These are phyloP conservation scores for Drosophila prolongata DNA, from an alignment of 2,888 invertebrate species.

Conservation along the genomic window DNA sequence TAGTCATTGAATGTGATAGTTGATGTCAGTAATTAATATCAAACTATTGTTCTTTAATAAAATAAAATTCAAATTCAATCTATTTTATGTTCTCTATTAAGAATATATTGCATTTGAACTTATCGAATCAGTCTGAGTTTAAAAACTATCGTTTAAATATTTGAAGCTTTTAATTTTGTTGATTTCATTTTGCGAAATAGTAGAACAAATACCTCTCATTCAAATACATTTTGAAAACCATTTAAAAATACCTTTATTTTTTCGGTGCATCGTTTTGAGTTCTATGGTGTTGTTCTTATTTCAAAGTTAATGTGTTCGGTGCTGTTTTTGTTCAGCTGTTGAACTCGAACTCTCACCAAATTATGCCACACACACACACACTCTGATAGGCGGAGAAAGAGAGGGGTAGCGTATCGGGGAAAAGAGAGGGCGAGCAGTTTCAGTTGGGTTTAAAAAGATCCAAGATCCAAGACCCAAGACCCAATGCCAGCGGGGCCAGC, in stretches of 20 bases:
- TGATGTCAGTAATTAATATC: too few relatives aligned
- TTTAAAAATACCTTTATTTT: neutral
- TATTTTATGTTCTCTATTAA: too few relatives aligned
- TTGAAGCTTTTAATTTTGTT: too few relatives aligned
- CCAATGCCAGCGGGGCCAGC: constrained; percentile 71
- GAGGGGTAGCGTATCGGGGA: constrained; percentile 6
- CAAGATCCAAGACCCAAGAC: constrained; percentile 51
- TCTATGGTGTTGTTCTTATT: constrained; percentile 69
- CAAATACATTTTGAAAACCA: neutral
- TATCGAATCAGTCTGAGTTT: too few relatives aligned
- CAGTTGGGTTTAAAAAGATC: constrained; percentile 17
- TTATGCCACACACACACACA: constrained; percentile 72
- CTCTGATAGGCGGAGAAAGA: constrained; percentile 12
- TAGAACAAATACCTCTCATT: too few relatives aligned
- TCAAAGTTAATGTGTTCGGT: constrained; percentile 70
- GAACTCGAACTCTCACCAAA: constrained; percentile 80
- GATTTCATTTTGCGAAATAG: too few relatives aligned
- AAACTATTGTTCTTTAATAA: too few relatives aligned
- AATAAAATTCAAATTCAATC: too few relatives aligned
- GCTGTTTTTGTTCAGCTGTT: constrained; percentile 73
- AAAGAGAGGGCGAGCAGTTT: constrained; percentile 13
- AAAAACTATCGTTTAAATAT: too few relatives aligned
- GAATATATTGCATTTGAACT: too few relatives aligned
- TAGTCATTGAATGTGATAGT: too few relatives aligned
- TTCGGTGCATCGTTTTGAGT: constrained; percentile 9